A percentile compares a stretch with the other conserved stretches of the same genome.
phyloP scores from a whole-genome alignment of 2,888 invertebrate genomes.

The Eupithecia centaureata region DNA sequence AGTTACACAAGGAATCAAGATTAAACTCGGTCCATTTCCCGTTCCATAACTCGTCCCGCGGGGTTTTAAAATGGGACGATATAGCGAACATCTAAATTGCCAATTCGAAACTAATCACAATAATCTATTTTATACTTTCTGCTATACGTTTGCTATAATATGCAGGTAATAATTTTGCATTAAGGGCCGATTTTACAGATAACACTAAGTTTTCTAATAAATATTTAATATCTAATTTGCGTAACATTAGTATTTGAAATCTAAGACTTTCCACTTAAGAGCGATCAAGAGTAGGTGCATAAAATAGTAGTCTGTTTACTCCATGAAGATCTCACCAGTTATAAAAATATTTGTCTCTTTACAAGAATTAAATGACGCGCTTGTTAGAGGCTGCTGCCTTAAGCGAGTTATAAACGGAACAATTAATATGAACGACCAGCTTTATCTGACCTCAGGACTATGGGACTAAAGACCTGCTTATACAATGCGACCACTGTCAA shows the following conservation, averaged over 20 bases:
- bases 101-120: background rate
- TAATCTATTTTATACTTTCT: background rate
- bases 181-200: background rate
- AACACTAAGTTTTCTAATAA: slow-evolving; percentile 13
- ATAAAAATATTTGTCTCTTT: slow-evolving; percentile 83
- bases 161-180: no score
- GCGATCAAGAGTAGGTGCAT: slow-evolving; percentile 31
- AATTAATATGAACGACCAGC: slow-evolving; percentile 72
- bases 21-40: slow-evolving; percentile 17
- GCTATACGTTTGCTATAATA: no score
- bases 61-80: slow-evolving; percentile 3
- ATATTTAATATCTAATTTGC: slow-evolving; percentile 37
- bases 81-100: slow-evolving; percentile 2
- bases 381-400: slow-evolving; percentile 81
- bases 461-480: slow-evolving; percentile 40
- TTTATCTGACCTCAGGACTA: slow-evolving; percentile 49
- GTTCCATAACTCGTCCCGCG: slow-evolving; percentile 13
- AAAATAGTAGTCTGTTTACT: slow-evolving; percentile 75
- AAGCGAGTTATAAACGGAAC: slow-evolving; percentile 79
- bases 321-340: slow-evolving; percentile 72
- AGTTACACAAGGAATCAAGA: slow-evolving; percentile 22
- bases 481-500: slow-evolving; percentile 18
- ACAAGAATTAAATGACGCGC: slow-evolving; percentile 79
- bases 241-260: slow-evolving; percentile 36
- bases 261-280: slow-evolving; percentile 26